A percentile compares a stretch with the other conserved stretches of the same genome.
Conservation (phyloP, 1,140 invertebrate genomes). For the Maconellicoccus hirsutus region DNA sequence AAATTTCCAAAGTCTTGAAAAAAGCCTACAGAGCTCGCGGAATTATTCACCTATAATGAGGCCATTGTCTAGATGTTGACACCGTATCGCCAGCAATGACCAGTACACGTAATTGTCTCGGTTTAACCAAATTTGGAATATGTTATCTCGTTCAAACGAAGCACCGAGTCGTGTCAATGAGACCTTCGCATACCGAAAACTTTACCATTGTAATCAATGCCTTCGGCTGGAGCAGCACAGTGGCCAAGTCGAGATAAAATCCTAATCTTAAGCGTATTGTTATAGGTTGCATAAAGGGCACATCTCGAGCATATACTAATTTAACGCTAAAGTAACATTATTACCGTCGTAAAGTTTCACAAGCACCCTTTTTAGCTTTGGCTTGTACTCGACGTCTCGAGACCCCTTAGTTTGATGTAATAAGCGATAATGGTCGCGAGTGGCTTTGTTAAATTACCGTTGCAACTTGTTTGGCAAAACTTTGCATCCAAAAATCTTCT, state of each 20-base stretch:
- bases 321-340: constrained; percentile 9
- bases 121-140: constrained; percentile 5
- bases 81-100: not conserved
- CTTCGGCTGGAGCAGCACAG: not conserved
- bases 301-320: not conserved
- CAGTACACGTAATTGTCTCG: constrained; percentile 1
- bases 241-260: not conserved
- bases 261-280: not conserved
- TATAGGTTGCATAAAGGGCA: not conserved
- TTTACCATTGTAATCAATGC: not conserved
- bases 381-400: not conserved
- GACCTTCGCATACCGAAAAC: not conserved
- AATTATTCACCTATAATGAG: not conserved
- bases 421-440: constrained; percentile 7
- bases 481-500: not conserved
- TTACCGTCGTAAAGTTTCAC: not conserved
- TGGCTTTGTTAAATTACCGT: not conserved
- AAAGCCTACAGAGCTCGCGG: not conserved
- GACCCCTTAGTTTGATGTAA: not conserved
- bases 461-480: not conserved
- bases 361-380: not conserved
- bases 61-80: not conserved
- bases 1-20: too few relatives aligned
- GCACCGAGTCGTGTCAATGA: not conserved
- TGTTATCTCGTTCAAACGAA: too few relatives aligned